Base-by-base conservation (phyloP, 2,888 invertebrate species). In the Dryobota labecula region DNA sequence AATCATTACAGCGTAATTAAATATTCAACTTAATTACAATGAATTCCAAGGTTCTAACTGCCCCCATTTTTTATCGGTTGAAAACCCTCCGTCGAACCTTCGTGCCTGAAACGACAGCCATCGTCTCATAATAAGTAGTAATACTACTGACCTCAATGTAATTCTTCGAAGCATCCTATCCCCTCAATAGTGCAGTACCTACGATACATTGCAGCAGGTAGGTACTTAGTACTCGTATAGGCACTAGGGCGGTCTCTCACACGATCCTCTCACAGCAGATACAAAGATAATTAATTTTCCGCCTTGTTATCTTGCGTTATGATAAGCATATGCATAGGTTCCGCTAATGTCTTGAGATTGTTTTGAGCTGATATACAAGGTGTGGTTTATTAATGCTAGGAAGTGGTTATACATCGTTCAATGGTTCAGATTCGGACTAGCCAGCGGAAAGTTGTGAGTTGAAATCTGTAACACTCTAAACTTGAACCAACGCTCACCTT, bases 261-360 rank as follows among this genome's bases (percentile, higher is more conserved):
- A 62, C 66, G 47, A 27, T 27, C 68, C 51, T 45, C 62, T 41
- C 18, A 33, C 45, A 76, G 49, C 61, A 72, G 70, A 67, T 72
- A 76, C 84, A 84, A 84, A 84, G 84, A 76, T 73, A 82, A 84
- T 84, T 84, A 84, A 84, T 84, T 79, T 84, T 74, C 82, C 83
- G 69, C 70, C 62, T 73, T 72, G 84, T 82, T 82, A 82, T 68
- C 66, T 61, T 56, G 51, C 61, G 53, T 73, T 70, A 70, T 72
- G 75, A 65, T 84, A 75, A 82, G 57, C 73, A 67, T 73, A 80
- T 84, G 84, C 84, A 84, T 80, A 72, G 82, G 74, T 75, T 65
- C n/a, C 62, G 61, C 73, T 79, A 70, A 82, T 78, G 63, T 75
- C 61, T 82, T 73, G 70, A 77, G 63, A 84, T 84, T 76, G 73